These are phyloP conservation scores for Capromys pilorides DNA, from an alignment of 2,797 vertebrate species.

Conservation along the genomic window DNA sequence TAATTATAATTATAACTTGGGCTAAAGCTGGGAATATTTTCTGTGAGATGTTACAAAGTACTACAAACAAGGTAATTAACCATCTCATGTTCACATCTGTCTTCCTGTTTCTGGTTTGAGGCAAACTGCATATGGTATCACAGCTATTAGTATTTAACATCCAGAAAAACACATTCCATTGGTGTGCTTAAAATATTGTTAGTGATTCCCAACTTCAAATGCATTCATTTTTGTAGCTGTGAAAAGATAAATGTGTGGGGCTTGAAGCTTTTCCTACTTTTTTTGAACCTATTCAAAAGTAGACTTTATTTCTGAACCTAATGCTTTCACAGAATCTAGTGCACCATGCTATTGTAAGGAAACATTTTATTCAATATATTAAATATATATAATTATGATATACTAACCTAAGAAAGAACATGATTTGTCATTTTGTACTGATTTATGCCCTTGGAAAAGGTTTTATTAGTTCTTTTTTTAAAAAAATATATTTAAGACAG, in stretches of 20 bases:
- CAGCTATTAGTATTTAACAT: background rate
- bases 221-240: background rate
- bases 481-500: too few species aligned
- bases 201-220: constrained; percentile 22
- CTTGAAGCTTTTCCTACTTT: constrained; percentile 9
- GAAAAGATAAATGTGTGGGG: background rate
- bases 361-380: constrained; percentile 13
- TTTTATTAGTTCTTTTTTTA: background rate
- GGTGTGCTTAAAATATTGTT: background rate
- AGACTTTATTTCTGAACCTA: constrained; percentile 37
- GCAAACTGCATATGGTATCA: background rate
- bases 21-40: background rate
- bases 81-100: background rate
- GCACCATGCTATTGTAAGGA: constrained; percentile 7
- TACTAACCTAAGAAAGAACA: constrained; percentile 33
- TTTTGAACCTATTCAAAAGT: constrained; percentile 33
- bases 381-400: constrained; percentile 1
- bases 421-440: constrained; percentile 9
- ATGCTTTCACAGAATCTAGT: background rate
- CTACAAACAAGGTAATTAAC: background rate
- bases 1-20: constrained; percentile 2
- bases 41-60: background rate
- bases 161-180: background rate
- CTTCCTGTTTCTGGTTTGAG: background rate
- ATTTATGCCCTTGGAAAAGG: background rate